Percentiles rank a stretch among this genome's conserved stretches.
Conservation (phyloP, 2,888 invertebrate species). For the Caenorhabditis sp. region DNA sequence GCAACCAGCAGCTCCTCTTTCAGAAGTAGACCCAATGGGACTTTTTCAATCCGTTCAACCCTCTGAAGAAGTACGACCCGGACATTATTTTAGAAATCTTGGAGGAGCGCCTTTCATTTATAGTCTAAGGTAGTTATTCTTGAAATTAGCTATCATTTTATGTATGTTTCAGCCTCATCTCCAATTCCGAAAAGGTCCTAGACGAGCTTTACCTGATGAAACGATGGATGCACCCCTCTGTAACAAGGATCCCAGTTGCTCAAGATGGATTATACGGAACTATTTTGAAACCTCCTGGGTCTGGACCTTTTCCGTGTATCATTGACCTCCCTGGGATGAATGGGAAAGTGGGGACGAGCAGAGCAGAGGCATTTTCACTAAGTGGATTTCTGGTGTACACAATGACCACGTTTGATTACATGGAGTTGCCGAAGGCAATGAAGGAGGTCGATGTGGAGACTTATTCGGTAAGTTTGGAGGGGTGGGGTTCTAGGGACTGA, state of each 20-base stretch:
- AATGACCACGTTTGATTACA: conserved; percentile 32
- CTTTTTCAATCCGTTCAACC: conserved; percentile 46
- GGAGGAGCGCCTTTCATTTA: conserved; percentile 16
- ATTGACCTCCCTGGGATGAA: conserved; percentile 52
- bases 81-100: conserved; percentile 24
- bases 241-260: conserved; percentile 17
- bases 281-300: conserved; percentile 52
- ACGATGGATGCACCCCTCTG: conserved; percentile 39
- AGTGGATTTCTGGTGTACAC: conserved; percentile 55
- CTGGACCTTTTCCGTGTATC: conserved; percentile 63
- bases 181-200: neutral
- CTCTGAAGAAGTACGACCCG: conserved; percentile 41
- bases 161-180: neutral
- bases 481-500: no score
- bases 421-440: neutral
- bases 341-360: neutral
- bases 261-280: conserved; percentile 21
- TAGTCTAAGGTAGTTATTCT: neutral
- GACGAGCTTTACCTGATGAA: conserved; percentile 31
- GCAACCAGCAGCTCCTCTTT: no score
- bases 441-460: conserved; percentile 50
- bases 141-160: no score
- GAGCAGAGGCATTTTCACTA: neutral
- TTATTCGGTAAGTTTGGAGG: conserved; percentile 1
- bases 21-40: conserved; percentile 55